These are phyloP conservation scores for Ischnura elegans DNA, from an alignment of 2,888 invertebrate genomes.

Conservation along the genomic window DNA sequence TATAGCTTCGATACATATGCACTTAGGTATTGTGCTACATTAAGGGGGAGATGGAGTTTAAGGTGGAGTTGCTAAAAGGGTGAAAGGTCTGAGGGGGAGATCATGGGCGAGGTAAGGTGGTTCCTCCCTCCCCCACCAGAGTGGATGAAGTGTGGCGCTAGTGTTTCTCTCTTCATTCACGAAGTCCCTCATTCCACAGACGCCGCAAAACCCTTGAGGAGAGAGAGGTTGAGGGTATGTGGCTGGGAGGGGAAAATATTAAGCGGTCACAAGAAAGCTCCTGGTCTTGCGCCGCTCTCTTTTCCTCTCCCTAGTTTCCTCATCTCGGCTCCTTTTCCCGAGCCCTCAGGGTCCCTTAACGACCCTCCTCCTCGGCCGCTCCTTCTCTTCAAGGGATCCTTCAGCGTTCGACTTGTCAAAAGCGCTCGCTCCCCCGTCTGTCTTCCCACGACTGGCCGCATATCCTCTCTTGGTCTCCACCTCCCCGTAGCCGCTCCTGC, in stretches of 20 bases:
- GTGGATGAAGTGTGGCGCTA: background rate
- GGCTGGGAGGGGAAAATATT: conserved; percentile 41
- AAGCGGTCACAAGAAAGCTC: conserved; percentile 55
- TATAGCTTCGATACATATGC: no score
- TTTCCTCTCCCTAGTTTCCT: background rate
- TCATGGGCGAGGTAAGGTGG: background rate
- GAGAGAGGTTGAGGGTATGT: background rate
- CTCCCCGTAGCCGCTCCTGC: background rate
- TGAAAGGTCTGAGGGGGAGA: background rate
- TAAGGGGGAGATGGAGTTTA: background rate
- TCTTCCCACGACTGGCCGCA: background rate
- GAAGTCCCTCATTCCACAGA: background rate
- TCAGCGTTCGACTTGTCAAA: background rate
- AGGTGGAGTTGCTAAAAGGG: background rate
- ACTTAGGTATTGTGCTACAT: no score
- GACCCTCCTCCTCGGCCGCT: background rate
- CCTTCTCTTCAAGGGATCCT: conserved; percentile 1
- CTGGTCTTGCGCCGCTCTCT: conserved; percentile 15
- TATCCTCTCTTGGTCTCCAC: background rate
- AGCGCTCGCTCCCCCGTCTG: background rate
- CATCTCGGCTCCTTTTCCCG: background rate
- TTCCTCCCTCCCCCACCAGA: background rate
- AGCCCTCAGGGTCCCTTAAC: background rate
- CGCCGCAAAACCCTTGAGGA: background rate
- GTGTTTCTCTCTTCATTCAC: conserved; percentile 25